Evolutionary conservation across 2,888 invertebrate species (phyloP).

Genomic region (Dichetophora obliterata): DNA sequence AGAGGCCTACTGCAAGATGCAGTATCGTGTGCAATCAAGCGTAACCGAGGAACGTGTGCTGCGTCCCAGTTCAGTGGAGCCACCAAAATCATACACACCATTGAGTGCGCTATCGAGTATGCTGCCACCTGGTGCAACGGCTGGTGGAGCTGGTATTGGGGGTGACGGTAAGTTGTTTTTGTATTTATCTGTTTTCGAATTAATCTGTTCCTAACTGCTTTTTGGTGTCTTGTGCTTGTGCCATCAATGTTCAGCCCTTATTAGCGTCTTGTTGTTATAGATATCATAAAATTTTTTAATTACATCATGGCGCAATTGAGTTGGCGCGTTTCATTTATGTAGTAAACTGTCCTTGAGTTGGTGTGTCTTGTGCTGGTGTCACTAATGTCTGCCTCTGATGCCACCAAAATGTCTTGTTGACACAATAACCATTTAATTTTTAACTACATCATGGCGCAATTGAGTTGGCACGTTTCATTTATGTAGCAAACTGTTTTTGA

Average conservation of each 20-base stretch:
- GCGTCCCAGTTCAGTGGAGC: conserved; percentile 69
- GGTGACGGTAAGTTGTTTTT: conserved; percentile 55
- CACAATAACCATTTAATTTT: no score
- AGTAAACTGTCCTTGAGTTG: no score
- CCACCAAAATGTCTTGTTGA: no score
- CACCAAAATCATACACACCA: conserved; percentile 83
- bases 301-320: no score
- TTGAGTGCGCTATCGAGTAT: conserved; percentile 87
- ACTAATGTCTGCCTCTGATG: no score
- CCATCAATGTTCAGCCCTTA: background rate
- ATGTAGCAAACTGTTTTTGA: no score
- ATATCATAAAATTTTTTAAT: no score
- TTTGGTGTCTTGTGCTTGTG: background rate
- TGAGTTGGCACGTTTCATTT: no score
- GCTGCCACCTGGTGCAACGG: conserved; percentile 82
- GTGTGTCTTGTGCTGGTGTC: no score
- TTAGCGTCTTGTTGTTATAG: background rate
- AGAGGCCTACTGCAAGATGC: conserved; percentile 89
- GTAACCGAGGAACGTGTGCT: conserved; percentile 89
- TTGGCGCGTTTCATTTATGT: no score
- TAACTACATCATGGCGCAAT: no score
- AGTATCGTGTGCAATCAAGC: conserved; percentile 88
- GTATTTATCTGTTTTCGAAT: background rate
- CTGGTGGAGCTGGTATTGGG: conserved; percentile 55
- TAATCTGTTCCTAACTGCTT: background rate